These are phyloP conservation scores for Ailurus styani DNA, from an alignment of 2,113 vertebrate genomes.

Conservation along the genomic window DNA sequence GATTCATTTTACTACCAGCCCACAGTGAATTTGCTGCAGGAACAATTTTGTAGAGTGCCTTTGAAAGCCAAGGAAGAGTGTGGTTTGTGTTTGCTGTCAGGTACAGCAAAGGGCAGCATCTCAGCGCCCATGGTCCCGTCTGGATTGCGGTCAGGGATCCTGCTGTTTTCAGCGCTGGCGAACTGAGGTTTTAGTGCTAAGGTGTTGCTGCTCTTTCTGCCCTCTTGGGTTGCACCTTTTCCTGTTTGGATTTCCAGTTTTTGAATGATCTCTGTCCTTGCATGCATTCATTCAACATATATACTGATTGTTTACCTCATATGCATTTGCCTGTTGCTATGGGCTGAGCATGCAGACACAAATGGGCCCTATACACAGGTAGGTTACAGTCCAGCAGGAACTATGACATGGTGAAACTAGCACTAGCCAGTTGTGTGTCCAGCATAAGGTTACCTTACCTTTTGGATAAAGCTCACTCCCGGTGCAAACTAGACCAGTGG, in stretches of 20 bases:
- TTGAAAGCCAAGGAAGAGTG: neutral
- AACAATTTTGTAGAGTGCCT: rapidly evolving
- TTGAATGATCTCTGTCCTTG: neutral
- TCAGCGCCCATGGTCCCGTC: rapidly evolving
- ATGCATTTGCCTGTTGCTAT: neutral
- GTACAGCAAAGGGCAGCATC: neutral
- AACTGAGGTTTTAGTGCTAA: neutral
- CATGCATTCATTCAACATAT: neutral
- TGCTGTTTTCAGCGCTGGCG: neutral
- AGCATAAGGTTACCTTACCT: neutral
- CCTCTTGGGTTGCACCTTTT: neutral
- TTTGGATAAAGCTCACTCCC: neutral
- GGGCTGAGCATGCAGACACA: neutral
- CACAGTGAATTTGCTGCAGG: neutral
- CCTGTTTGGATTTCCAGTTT: neutral
- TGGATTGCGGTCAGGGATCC: too few relatives aligned
- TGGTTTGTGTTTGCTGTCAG: neutral
- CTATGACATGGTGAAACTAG: neutral
- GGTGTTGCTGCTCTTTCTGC: neutral
- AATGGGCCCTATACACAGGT: neutral
- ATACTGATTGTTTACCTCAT: neutral
- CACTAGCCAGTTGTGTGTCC: neutral
- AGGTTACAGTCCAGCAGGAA: neutral
- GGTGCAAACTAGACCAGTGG: neutral
- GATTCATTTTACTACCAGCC: neutral